phyloP scores from a whole-genome alignment of 2,113 vertebrate genomes.

The Panurus biarmicus region DNA sequence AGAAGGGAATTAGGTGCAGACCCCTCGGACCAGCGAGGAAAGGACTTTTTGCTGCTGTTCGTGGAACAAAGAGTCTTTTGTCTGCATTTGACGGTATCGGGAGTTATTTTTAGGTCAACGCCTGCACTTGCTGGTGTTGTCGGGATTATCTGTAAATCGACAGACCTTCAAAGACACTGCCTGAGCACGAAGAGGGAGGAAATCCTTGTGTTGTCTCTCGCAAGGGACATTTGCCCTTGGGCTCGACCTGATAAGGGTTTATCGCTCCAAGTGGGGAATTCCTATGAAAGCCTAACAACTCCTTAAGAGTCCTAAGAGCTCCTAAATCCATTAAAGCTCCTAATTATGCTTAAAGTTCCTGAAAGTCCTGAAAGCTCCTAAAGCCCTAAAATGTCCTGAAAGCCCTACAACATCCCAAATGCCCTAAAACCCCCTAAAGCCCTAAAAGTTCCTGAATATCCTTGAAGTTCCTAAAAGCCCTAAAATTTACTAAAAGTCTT shows the following conservation, averaged over 20 bases:
- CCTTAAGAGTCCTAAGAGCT: neutral
- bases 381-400: neutral
- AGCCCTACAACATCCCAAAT: neutral
- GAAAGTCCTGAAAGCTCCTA: neutral
- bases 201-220: constrained; percentile 15
- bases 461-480: neutral
- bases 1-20: neutral
- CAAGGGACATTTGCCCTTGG: constrained; percentile 7
- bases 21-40: neutral
- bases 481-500: neutral
- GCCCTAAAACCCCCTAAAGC: neutral
- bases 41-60: neutral
- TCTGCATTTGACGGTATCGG: neutral
- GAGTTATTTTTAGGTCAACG: constrained; percentile 7
- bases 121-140: constrained; percentile 17
- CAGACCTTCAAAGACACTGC: neutral
- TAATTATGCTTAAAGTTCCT: neutral
- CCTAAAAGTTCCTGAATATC: neutral
- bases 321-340: neutral
- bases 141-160: neutral
- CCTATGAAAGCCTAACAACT: neutral
- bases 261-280: neutral
- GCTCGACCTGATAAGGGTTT: neutral
- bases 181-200: neutral
- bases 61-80: constrained; percentile 37